These are phyloP conservation scores for Ephestia elutella DNA, from an alignment of 1,140 invertebrate genomes.

Conservation along the genomic window DNA sequence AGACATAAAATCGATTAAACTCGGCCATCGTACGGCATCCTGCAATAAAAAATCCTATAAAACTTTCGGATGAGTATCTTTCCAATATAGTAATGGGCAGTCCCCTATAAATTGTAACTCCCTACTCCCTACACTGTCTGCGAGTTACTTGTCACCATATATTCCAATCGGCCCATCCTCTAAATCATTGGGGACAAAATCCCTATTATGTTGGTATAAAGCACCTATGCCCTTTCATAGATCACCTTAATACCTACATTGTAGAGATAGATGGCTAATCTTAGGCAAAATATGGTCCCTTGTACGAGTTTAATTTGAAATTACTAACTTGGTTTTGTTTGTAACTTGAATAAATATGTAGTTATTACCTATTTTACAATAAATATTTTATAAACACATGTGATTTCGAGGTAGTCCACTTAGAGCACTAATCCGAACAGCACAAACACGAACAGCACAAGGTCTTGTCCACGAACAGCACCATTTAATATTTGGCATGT, in stretches of 20 bases:
- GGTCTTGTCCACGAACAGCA: too few species aligned
- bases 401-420: too few species aligned
- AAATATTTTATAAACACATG: too few species aligned
- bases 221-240: conserved; percentile 1
- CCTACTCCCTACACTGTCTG: background rate
- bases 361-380: too few species aligned
- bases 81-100: background rate
- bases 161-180: background rate
- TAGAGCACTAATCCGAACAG: too few species aligned
- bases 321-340: too few species aligned
- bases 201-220: conserved; percentile 5
- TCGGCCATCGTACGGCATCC: background rate
- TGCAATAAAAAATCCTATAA: background rate
- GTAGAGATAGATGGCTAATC: conserved; percentile 1
- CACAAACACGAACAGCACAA: too few species aligned
- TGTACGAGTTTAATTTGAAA: background rate
- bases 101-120: background rate
- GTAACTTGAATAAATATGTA: too few species aligned
- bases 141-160: conserved; percentile 1
- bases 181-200: conserved; percentile 5
- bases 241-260: conserved; percentile 1
- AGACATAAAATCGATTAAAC: too few species aligned
- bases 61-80: background rate
- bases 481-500: too few species aligned
- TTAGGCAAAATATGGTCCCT: background rate